Percentiles rank a stretch among this genome's conserved stretches.
Conservation (phyloP, 2,888 invertebrate genomes). For the Fissipunctia ypsillon region DNA sequence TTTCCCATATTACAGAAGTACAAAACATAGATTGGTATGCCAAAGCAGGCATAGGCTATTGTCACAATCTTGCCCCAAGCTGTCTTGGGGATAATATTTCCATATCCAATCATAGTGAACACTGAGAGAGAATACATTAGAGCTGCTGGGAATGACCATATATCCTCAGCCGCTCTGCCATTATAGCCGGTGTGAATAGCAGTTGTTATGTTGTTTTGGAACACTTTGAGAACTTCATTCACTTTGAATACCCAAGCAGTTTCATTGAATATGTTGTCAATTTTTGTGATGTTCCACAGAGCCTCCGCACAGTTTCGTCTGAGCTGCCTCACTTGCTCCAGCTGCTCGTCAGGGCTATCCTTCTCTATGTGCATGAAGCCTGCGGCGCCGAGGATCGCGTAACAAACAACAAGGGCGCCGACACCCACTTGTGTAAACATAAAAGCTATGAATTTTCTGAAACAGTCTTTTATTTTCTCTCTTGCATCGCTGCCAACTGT, state of each 20-base stretch:
- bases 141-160: conserved; percentile 97
- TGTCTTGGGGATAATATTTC: conserved; percentile 95
- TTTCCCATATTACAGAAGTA: conserved; percentile 98
- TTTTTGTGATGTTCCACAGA: conserved; percentile 93
- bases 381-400: conserved; percentile 96
- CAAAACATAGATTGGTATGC: conserved; percentile 96
- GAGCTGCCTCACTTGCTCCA: conserved; percentile 87
- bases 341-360: conserved; percentile 88
- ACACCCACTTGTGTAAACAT: conserved; percentile 98
- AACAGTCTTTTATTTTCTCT: conserved; percentile 95
- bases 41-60: conserved; percentile 96
- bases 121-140: conserved; percentile 97
- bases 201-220: conserved; percentile 92
- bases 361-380: conserved; percentile 95
- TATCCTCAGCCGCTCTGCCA: conserved; percentile 92
- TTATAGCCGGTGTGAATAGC: conserved; percentile 94
- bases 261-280: conserved; percentile 93
- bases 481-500: conserved; percentile 92
- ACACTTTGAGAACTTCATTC: conserved; percentile 91
- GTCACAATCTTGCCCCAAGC: conserved; percentile 96
- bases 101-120: conserved; percentile 98
- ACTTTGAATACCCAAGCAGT: conserved; percentile 91
- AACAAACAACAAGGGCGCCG: conserved; percentile 96
- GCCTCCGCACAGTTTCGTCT: conserved; percentile 91
- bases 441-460: conserved; percentile 96